These are phyloP conservation scores for Rhagophthalmus giganteus DNA, from an alignment of 2,888 invertebrate species.

Conservation along the genomic window DNA sequence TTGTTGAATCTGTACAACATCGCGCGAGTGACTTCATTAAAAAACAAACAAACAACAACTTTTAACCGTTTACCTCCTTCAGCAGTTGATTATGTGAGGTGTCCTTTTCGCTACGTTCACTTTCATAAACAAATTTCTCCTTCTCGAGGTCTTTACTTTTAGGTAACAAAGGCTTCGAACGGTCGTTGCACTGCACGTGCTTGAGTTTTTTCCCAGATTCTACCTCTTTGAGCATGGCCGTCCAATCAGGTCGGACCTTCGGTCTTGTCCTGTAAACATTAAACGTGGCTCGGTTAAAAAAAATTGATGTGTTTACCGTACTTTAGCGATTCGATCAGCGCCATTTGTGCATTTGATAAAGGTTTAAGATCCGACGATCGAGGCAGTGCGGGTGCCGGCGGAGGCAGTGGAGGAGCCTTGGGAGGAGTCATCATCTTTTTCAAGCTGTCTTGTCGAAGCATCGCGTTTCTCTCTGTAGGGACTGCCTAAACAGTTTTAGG, in stretches of 20 bases:
- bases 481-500: constrained; percentile 42
- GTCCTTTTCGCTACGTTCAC: constrained; percentile 85
- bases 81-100: constrained; percentile 75
- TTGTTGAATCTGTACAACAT: constrained; percentile 65
- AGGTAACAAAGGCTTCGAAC: constrained; percentile 63
- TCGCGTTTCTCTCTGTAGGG: constrained; percentile 48
- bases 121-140: constrained; percentile 83
- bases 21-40: constrained; percentile 1
- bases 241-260: constrained; percentile 84
- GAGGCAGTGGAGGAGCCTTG: constrained; percentile 47
- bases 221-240: constrained; percentile 89
- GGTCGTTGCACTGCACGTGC: constrained; percentile 84
- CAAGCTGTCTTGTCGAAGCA: constrained; percentile 50
- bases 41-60: no score
- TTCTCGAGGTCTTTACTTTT: constrained; percentile 65
- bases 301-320: constrained; percentile 40
- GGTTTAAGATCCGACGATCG: constrained; percentile 58
- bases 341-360: constrained; percentile 63
- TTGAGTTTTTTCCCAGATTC: constrained; percentile 76
- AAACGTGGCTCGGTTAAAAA: neutral
- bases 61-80: constrained; percentile 57
- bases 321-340: constrained; percentile 72
- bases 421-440: constrained; percentile 44
- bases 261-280: constrained; percentile 63
- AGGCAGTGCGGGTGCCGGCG: constrained; percentile 66